Evolutionary conservation across 2,888 invertebrate species (phyloP).

Genomic region (Endomychus coccineus): DNA sequence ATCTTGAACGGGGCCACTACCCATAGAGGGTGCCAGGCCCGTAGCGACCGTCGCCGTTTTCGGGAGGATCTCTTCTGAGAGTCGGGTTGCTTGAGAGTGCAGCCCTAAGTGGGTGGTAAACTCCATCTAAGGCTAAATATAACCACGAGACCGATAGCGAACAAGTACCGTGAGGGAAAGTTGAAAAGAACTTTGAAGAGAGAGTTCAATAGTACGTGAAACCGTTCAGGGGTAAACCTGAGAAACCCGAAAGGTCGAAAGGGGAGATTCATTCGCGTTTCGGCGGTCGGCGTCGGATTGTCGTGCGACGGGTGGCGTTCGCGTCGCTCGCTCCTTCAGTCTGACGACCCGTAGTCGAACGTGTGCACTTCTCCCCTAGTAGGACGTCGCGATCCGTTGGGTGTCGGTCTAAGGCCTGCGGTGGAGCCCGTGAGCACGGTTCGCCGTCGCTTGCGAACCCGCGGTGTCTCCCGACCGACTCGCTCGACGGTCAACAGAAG

Average conservation of each 20-base stretch:
- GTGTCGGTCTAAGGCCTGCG: conserved; percentile 42
- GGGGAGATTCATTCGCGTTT: conserved; percentile 26
- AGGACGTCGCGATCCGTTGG: conserved; percentile 51
- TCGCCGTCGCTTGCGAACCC: conserved; percentile 12
- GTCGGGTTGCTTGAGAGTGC: conserved; percentile 54
- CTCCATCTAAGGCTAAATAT: conserved; percentile 50
- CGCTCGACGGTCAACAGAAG: conserved; percentile 19
- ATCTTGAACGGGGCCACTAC: conserved; percentile 48
- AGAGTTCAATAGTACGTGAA: conserved; percentile 49
- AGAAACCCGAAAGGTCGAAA: conserved; percentile 33
- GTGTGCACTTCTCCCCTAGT: conserved; percentile 45
- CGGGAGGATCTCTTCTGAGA: conserved; percentile 40
- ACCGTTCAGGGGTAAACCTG: conserved; percentile 40
- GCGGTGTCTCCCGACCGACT: conserved; percentile 18
- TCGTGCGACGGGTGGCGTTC: conserved; percentile 15
- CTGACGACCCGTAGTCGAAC: conserved; percentile 32
- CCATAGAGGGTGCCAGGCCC: conserved; percentile 51
- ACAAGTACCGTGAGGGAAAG: conserved; percentile 47
- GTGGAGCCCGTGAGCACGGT: conserved; percentile 20
- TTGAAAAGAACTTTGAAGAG: conserved; percentile 36
- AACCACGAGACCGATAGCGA: conserved; percentile 55
- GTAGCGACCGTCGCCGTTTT: conserved; percentile 39
- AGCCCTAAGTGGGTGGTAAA: conserved; percentile 53
- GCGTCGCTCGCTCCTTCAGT: conserved; percentile 17
- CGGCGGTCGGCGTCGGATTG: conserved; percentile 32